Percentiles rank a stretch among this genome's conserved stretches.
phyloP scores from a whole-genome alignment of 2,113 vertebrate species.

The Fulica atra region DNA sequence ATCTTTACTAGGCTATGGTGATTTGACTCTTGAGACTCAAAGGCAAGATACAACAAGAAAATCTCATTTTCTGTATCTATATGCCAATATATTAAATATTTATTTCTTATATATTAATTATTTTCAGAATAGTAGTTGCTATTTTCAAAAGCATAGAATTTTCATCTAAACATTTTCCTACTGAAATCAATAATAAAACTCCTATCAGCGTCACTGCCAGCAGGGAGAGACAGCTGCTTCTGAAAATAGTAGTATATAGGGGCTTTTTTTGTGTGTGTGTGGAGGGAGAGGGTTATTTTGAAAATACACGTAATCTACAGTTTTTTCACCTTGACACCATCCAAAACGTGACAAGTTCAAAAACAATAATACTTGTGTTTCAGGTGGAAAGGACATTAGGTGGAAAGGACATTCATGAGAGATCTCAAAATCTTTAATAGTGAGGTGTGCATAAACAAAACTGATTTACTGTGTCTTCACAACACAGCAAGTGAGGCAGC shows the following conservation, averaged over 20 bases:
- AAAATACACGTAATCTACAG: neutral
- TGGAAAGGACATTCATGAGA: neutral
- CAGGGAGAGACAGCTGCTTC: neutral
- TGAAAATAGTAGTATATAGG: neutral
- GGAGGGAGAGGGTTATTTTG: neutral
- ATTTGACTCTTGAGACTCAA: neutral
- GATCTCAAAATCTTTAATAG: neutral
- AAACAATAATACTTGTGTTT: neutral
- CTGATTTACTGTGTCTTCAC: neutral
- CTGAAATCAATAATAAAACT: neutral
- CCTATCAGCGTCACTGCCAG: neutral
- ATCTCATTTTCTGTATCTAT: neutral
- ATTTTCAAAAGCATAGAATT: neutral
- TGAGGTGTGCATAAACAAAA: neutral
- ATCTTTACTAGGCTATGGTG: neutral
- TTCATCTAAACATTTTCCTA: neutral
- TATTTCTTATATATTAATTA: neutral
- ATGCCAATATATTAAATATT: neutral
- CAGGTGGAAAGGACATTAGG: neutral
- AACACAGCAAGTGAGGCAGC: neutral
- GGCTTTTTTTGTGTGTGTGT: neutral
- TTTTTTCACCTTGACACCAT: neutral
- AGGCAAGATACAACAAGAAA: neutral
- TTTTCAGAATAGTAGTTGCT: neutral
- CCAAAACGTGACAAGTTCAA: neutral